Evolutionary conservation across 2,888 invertebrate genomes (phyloP).

Genomic region (Corbicula japonica): DNA sequence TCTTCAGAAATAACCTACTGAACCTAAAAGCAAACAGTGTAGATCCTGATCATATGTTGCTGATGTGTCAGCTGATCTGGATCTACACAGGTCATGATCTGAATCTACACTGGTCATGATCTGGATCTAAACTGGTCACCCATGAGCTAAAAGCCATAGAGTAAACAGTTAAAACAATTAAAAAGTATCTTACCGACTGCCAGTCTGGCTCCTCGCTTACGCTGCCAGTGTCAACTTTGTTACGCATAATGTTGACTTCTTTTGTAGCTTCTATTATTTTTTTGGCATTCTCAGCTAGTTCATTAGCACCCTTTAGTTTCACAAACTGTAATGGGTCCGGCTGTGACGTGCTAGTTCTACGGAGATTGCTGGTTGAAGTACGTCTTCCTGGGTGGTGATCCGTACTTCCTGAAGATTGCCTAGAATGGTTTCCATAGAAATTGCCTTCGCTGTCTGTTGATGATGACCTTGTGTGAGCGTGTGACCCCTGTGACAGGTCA

Average conservation of each 20-base stretch:
- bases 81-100: too few relatives aligned
- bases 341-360: constrained; percentile 64
- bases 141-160: too few relatives aligned
- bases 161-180: too few relatives aligned
- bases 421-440: constrained; percentile 75
- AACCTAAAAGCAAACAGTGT: too few relatives aligned
- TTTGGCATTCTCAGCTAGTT: constrained; percentile 80
- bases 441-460: constrained; percentile 82
- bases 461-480: constrained; percentile 75
- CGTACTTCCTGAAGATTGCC: constrained; percentile 80
- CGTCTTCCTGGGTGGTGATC: constrained; percentile 70
- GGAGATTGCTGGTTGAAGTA: constrained; percentile 44
- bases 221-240: constrained; percentile 34
- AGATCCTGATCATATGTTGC: too few relatives aligned
- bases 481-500: constrained; percentile 70
- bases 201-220: constrained; percentile 79
- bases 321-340: constrained; percentile 85
- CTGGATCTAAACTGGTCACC: too few relatives aligned
- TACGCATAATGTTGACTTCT: constrained; percentile 76
- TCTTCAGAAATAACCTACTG: too few relatives aligned
- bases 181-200: constrained; percentile 86
- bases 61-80: too few relatives aligned
- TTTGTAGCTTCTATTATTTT: constrained; percentile 81
- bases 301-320: constrained; percentile 74
- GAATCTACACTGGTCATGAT: too few relatives aligned